Percentiles rank a stretch among this genome's conserved stretches.
Conservation (phyloP, 23 tunicate species). For the Styela plicata region DNA sequence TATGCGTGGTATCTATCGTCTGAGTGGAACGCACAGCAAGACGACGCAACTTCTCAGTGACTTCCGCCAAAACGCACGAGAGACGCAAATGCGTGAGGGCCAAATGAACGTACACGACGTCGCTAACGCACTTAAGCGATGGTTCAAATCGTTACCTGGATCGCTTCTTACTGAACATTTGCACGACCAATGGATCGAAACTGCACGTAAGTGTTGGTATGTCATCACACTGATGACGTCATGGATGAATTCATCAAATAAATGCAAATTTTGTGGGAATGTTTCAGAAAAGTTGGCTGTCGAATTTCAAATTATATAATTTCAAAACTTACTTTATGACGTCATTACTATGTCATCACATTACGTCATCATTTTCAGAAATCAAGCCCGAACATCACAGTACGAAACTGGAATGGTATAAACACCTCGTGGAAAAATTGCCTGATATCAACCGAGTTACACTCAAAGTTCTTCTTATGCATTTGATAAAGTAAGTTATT, state of each 20-base stretch:
- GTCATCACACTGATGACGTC: not conserved
- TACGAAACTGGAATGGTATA: conserved; percentile 64
- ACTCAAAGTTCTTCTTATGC: conserved; percentile 64
- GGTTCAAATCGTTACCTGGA: conserved; percentile 83
- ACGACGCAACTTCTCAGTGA: conserved; percentile 65
- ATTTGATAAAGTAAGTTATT: conserved; percentile 63
- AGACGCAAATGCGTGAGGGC: conserved; percentile 77
- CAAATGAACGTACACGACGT: conserved; percentile 86
- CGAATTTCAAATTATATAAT: not conserved
- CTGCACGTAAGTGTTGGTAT: conserved; percentile 40
- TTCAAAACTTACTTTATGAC: not conserved
- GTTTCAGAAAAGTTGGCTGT: too few species aligned
- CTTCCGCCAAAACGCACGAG: conserved; percentile 75
- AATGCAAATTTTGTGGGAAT: too few species aligned
- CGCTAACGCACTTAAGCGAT: conserved; percentile 87
- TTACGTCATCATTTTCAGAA: conserved; percentile 20
- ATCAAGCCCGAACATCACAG: conserved; percentile 44
- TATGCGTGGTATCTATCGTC: conserved; percentile 78
- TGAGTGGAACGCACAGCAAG: conserved; percentile 90
- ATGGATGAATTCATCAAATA: not conserved
- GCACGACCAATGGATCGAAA: conserved; percentile 65
- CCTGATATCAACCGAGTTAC: conserved; percentile 71
- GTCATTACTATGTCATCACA: not conserved
- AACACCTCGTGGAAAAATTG: conserved; percentile 54
- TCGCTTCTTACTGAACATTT: conserved; percentile 68